Evolutionary conservation across 1,140 invertebrate species (phyloP).

Genomic region (Myzus persicae): DNA sequence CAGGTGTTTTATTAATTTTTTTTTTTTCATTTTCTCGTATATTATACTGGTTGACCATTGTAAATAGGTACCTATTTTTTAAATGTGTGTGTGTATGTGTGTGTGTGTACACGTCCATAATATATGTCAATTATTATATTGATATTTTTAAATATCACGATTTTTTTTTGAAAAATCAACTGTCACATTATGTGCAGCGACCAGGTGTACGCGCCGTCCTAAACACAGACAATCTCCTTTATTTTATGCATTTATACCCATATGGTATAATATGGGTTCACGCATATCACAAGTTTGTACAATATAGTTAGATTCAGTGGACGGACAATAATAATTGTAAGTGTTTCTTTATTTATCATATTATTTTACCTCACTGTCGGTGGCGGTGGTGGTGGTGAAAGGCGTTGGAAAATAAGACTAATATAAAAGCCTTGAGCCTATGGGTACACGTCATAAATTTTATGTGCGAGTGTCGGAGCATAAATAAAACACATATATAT

Average conservation of each 20-base stretch:
- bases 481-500: too few relatives aligned
- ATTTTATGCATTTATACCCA: too few relatives aligned
- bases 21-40: neutral
- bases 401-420: neutral
- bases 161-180: neutral
- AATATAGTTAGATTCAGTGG: neutral
- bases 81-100: too few relatives aligned
- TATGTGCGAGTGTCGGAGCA: neutral
- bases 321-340: neutral
- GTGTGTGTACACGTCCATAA: neutral
- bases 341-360: neutral
- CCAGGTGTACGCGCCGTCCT: neutral
- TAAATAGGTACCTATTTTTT: neutral
- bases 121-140: neutral
- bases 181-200: neutral
- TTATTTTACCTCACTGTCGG: neutral
- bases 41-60: neutral
- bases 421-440: neutral
- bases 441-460: neutral
- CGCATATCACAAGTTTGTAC: neutral
- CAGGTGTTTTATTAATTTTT: constrained; percentile 19
- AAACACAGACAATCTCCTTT: neutral
- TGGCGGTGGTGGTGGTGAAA: neutral
- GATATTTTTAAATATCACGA: neutral
- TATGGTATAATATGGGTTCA: neutral